A percentile compares a stretch with the other conserved stretches of the same genome.
Evolutionary conservation across 2,797 vertebrate species (phyloP).

Genomic region (Danio choprae): DNA sequence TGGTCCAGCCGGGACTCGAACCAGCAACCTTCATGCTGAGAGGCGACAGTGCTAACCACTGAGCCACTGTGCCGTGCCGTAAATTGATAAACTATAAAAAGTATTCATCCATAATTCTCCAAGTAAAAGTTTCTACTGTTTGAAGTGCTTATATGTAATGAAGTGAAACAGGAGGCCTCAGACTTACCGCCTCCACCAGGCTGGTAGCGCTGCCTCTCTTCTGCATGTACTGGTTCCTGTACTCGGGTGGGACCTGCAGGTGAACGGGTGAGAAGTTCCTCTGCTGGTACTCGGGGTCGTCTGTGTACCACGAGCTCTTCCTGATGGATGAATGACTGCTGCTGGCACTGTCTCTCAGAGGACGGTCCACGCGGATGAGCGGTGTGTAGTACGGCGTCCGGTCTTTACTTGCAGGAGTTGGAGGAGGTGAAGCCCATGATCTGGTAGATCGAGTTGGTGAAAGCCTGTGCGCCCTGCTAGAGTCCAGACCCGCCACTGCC

Average conservation of each 20-base stretch:
- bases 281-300: constrained; percentile 91
- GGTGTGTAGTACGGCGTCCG: constrained; percentile 92
- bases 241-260: constrained; percentile 91
- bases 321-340: constrained; percentile 91
- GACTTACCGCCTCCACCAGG: constrained; percentile 95
- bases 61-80: no score
- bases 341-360: constrained; percentile 83
- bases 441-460: constrained; percentile 94
- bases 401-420: constrained; percentile 90
- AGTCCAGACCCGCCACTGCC: constrained; percentile 97
- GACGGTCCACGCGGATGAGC: constrained; percentile 90
- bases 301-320: constrained; percentile 98
- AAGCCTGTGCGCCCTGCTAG: constrained; percentile 92
- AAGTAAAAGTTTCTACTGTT: no score
- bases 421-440: constrained; percentile 97
- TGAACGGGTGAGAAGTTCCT: constrained; percentile 90
- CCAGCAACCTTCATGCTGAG: no score
- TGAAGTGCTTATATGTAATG: neutral
- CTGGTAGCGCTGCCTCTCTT: constrained; percentile 97
- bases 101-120: no score
- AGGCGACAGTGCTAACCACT: no score
- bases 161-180: neutral
- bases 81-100: no score
- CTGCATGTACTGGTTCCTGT: constrained; percentile 91
- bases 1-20: no score